These are phyloP conservation scores for Chiloscyllium punctatum DNA, from an alignment of 2,797 vertebrate genomes.

Conservation along the genomic window DNA sequence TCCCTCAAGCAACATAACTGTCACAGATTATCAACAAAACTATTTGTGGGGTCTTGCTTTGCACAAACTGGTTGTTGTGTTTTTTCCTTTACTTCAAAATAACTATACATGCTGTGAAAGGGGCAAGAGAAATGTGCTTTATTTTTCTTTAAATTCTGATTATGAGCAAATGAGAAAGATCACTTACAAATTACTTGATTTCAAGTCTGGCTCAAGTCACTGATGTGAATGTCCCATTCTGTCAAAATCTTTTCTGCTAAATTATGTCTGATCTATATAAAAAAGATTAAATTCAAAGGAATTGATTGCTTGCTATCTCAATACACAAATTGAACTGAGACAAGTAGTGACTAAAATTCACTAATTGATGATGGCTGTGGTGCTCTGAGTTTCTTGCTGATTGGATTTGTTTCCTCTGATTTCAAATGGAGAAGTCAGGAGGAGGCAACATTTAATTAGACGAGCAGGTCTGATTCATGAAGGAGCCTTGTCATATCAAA, in stretches of 20 bases:
- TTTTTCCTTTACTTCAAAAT: background rate
- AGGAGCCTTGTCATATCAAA: background rate
- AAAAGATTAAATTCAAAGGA: background rate
- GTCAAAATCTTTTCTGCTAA: background rate
- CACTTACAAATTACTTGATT: background rate
- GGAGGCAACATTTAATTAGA: background rate
- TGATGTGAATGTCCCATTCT: background rate
- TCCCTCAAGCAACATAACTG: background rate
- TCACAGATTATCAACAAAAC: background rate
- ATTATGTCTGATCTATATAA: background rate
- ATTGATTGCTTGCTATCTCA: background rate
- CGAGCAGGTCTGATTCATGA: background rate
- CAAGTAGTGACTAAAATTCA: background rate
- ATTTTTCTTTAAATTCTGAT: background rate
- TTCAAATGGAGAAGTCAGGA: background rate
- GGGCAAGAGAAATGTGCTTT: background rate
- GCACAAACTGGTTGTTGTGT: background rate
- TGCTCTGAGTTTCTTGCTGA: background rate
- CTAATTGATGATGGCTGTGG: background rate
- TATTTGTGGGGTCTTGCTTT: background rate
- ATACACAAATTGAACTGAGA: background rate
- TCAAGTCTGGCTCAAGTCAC: background rate
- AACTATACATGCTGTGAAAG: background rate
- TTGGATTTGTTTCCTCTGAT: background rate
- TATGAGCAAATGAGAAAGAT: background rate